Base-by-base conservation (phyloP, 2,797 vertebrate species). In the Melanotaenia nigrans region DNA sequence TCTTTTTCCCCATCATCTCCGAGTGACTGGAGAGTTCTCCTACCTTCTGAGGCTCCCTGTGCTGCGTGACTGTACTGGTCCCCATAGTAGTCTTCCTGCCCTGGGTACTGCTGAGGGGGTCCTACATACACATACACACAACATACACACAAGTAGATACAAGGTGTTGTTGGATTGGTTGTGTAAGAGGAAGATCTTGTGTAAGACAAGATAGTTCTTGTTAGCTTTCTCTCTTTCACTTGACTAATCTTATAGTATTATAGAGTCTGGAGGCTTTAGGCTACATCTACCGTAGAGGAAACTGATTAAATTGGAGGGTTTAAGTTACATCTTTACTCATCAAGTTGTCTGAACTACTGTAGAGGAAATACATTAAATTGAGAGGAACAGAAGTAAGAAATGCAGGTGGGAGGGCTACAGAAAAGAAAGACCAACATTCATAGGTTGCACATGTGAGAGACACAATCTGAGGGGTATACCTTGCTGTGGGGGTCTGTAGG, bases 61-160 rank as follows among this genome's bases (percentile, higher is more conserved):
- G 95, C 97, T 95, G 96, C 97, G 93, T 99, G 98, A 95, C 96
- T 99, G 96, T 99, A 99, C 92, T 99, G 98, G 91, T 99, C 98
- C 90, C 97, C 96, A 94, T 98, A 99, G 96, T 99, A 99, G 94
- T 99, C 98, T 95, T 99, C 98, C 95, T 99, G 98, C 94, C 97
- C 97, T 92, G 97, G 96, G 93, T 98, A 99, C 95, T 99, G 98
- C 96, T 99, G 98, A 88, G 97, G 97, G 92, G 98, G 97, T 94
- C 97, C 98, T 99, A 95, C 93, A 96, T 96, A 96, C 95, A 95
- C 93, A 92, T 87, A 90, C 82, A 90, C 89, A 92, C 91, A 92
- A 93, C 92, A 94, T 91, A 94, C 92, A 94, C 92, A 94, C 92
- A 94, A 87, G 92, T 92, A 92, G 91, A 92, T 93, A 92, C 93